Conservation (phyloP, 2,888 invertebrate species). For the Pachydiplax longipennis region DNA sequence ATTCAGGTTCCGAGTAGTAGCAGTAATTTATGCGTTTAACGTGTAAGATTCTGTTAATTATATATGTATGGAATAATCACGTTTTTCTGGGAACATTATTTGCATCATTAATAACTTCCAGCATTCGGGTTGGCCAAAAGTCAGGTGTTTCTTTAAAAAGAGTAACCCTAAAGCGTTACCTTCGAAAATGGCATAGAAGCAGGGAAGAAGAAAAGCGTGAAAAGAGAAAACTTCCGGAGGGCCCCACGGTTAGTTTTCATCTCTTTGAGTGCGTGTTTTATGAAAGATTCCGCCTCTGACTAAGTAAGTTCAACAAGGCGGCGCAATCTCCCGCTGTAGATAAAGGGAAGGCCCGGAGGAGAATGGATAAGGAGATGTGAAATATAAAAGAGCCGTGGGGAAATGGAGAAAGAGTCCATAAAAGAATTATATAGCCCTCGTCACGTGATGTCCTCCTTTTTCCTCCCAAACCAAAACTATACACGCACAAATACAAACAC, state of each 20-base stretch:
- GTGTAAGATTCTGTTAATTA: too few species aligned
- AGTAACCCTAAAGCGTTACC: too few species aligned
- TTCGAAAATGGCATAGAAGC: too few species aligned
- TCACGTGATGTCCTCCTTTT: background rate
- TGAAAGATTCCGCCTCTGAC: background rate
- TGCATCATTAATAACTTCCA: too few species aligned
- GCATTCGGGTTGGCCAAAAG: too few species aligned
- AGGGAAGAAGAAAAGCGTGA: background rate
- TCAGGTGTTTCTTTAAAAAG: too few species aligned
- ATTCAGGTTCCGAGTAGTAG: too few species aligned
- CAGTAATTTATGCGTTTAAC: too few species aligned
- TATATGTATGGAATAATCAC: too few species aligned
- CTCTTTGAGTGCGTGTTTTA: background rate
- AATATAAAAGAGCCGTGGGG: background rate
- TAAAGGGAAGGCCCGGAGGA: background rate
- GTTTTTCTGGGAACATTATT: too few species aligned
- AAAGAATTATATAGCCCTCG: slow-evolving; percentile 26
- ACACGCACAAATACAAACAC: background rate
- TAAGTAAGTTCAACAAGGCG: background rate
- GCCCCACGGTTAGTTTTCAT: background rate
- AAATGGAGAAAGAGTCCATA: slow-evolving; percentile 16
- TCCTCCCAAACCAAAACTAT: background rate
- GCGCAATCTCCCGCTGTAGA: background rate
- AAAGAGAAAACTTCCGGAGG: background rate
- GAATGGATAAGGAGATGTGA: background rate